Base-by-base conservation (phyloP, 2,888 invertebrate genomes). In the Epiblema foenella region DNA sequence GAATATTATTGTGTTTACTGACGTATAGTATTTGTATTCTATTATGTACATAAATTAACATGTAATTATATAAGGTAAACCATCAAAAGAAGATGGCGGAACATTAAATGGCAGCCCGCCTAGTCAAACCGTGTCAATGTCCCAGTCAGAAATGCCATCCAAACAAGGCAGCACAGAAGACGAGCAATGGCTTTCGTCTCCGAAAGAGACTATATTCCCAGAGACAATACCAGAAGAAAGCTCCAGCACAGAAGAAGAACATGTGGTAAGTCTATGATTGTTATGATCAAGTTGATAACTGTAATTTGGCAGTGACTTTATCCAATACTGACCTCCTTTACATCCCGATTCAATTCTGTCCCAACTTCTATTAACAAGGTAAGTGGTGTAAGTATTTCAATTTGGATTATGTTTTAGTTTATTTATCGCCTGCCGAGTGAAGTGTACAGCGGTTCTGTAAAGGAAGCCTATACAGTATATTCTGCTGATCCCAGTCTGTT, bases 221-320 rank as follows among this genome's bases (percentile, higher is more conserved):
- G 98, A 98, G 94, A 98, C 98, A 9, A 98, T 98, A 78, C 98
- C 98, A 0, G 98, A 98, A 89, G 98, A 98, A 88, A 98, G 97
- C 83, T 98, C 98, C 4, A 98, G 98, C 80, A 96, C 97, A 68
- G 98, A 98, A 88, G 98, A 98, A 83, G 98, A 98, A 85, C 97
- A 98, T 85, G 97, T 98, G 82, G 98, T 95, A 86, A 90, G 89
- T 83, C 74, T n/a, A 18, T 10, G 33, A 33, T 8, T 33, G 5
- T 7, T 8, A 33, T 33, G 7, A 7, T 24, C 24, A 24, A 24
- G 24, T 24, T 24, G 24, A 1, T 24, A 24, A 24, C 24, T 24
- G 18, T 18, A 24, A 9, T 1, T 42, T n/a, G n/a, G n/a, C n/a
- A n/a, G n/a, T n/a, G n/a, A n/a, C n/a, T n/a, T n/a, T n/a, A n/a